Evolutionary conservation across 64 coral and sea anemone genomes (phyloP), one percentile per base, ranked within the genome.

Genomic region (Exaiptasia diaphana): DNA sequence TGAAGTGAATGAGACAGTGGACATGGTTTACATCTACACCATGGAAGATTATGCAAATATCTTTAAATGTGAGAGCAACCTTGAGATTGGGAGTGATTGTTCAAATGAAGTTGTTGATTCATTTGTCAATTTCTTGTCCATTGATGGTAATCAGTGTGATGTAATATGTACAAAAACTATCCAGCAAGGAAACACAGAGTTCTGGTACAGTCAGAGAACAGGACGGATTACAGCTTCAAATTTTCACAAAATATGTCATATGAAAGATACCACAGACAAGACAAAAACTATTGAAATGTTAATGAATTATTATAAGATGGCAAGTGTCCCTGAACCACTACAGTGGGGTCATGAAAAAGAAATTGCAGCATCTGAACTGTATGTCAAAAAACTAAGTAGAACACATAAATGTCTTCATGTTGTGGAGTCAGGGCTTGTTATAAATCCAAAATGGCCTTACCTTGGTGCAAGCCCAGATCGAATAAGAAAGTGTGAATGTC

Each of bases 41-140:
- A 78, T 88, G 74, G 58, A 42, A 26, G 62, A 80, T 21, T 88
- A 80, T 73, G 75, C 49, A 32, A 54, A 89, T 22, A 71, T 89
- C 25, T 89, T 89, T 48, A 89, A 89, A 64, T 45, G 76, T 80
- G 58, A 87, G 57, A 77, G 52, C 46, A 64, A 50, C 34, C 68
- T 80, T 72, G 53, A 74, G 24, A 62, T 54, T 32, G 37, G 60
- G 38, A 56, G 73, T 52, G 37, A 73, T 85, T 65, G 9, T 31
- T 56, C 13, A 71, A 72, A 18, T 71, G 5, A 39, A 44, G 17
- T 12, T 74, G 38, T 81, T 13, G 7, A 48, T 64, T 45, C 37
- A 45, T 73, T 89, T 56, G 64, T 89, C 76, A 38, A 80, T 26
- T 89, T 81, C 54, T 36, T 89, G 17, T 48, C 69, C 9, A 40